Evolutionary conservation across 2,888 invertebrate genomes (phyloP), one percentile per base, ranked within the genome.

Genomic region (Sabatieria punctata): DNA sequence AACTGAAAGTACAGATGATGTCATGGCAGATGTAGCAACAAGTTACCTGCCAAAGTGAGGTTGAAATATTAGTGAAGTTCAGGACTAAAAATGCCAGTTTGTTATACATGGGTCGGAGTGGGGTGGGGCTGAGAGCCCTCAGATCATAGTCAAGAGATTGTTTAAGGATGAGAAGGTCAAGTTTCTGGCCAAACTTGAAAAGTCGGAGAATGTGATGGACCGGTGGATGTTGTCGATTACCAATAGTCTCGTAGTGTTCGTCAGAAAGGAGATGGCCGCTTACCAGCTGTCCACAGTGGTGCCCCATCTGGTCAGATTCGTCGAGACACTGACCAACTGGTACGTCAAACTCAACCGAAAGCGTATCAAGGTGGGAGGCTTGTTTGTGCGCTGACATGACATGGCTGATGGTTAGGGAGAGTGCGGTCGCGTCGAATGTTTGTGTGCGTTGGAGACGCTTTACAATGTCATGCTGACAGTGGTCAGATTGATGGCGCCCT

Each of bases 281-380:
- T 97, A 95, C 66, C 78, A 83, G 46, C 71, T 97, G 45, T 97
- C 93, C 65, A 93, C 91, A 1, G 97, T 97, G 11, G 81, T 93
- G 11, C 91, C 93, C 0, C 74, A 80, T 46, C 71, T 99, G 37
- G 82, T 93, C 0, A 88, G 89, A 65, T 97, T 88, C 68, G 86
- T 97, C 54, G 93, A 95, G 63, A 85, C 93, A 64, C 75, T 97
- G 2, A 97, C 95, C 25, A 99, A 99, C 68, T 93, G 93, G 91
- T 97, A 95, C 66, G 89, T 97, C 26, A 75, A 95, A 52, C 82
- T 97, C 78, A 97, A 97, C 68, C 77, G 97, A 47, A 82, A 79
- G 58, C 75, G 97, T 44, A 76, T 97, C 50, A 95, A 93, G 70
- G 73, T 68, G 41, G 49, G n/a, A n/a, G n/a, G n/a, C n/a, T n/a